Evolutionary conservation across 1,140 invertebrate genomes (phyloP).

Genomic region (Calliopsis andreniformis): DNA sequence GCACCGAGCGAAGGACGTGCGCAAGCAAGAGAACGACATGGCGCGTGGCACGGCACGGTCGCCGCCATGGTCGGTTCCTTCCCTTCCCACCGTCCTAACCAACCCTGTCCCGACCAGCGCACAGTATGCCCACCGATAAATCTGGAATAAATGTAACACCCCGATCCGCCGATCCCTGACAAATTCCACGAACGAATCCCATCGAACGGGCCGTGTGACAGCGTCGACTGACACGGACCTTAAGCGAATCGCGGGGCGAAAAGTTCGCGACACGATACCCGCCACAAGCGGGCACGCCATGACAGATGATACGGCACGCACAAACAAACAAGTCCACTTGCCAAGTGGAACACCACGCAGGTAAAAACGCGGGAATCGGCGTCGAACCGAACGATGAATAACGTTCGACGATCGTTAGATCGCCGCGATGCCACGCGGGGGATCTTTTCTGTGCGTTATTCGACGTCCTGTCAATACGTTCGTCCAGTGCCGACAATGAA

Average conservation of each 20-base stretch:
- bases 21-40: conserved; percentile 70
- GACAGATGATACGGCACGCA: conserved; percentile 71
- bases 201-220: not conserved
- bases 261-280: conserved; percentile 43
- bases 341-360: conserved; percentile 53
- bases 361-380: conserved; percentile 48
- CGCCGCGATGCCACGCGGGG: not conserved
- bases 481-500: conserved; percentile 40
- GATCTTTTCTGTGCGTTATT: not conserved
- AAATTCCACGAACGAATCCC: conserved; percentile 7
- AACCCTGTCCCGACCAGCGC: conserved; percentile 27
- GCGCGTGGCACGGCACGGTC: conserved; percentile 75
- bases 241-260: conserved; percentile 9
- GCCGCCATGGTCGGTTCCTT: conserved; percentile 73
- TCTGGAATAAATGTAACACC: conserved; percentile 7
- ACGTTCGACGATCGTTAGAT: not conserved
- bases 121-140: conserved; percentile 15
- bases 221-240: conserved; percentile 19
- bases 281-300: conserved; percentile 70
- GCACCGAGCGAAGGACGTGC: conserved; percentile 71
- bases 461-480: conserved; percentile 14
- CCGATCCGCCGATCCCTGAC: too few relatives aligned
- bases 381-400: conserved; percentile 3
- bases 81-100: conserved; percentile 51
- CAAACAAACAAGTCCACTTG: conserved; percentile 69